Evolutionary conservation across 2,113 vertebrate species (phyloP), one percentile per base, ranked within the genome.

Genomic region (Canis aureus): DNA sequence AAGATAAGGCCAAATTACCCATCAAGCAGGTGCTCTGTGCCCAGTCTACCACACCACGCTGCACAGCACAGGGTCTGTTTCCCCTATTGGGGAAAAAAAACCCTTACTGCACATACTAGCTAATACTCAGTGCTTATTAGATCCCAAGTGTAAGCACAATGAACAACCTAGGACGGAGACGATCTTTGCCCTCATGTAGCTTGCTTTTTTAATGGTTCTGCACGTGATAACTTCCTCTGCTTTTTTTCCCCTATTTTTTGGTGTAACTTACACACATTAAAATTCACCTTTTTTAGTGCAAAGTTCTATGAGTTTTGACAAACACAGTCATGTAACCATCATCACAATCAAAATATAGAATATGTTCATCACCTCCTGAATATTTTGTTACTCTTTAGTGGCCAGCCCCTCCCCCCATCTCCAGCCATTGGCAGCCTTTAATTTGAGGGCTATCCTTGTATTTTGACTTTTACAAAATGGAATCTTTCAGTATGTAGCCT

Each of bases 261-360:
- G 19, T 43, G 66, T 76, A 83, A 38, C 80, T 88, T 93, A 19
- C 15, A 57, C 8, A 38, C 20, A 53, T 89, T 94, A 89, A 94
- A 92, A 94, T 92, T 96, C 55, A 67, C 15, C 25, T 60, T 71
- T 84, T 43, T 94, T 90, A 91, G 60, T 43, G 19, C 32, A 38
- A 11, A 55, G 27, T 66, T 95, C 67, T 87, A 11, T 73, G 84
- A 93, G 1, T 69, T 66, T 84, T 79, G 19, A 82, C n/a, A 57
- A 51, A 86, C 29, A 95, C 64, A 83, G 16, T 20, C 51, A 43
- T 67, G 15, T 74, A 67, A 10, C 59, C 55, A 87, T 16, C 11
- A 20, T 60, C 15, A 55, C 15, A n/a, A 51, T 83, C 5, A 66
- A 76, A 88, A 51, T 80, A 51, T 9, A 16, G 51, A 81, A n/a